Base-by-base conservation (phyloP, 2,888 invertebrate species). In the Rhamnusium bicolor region DNA sequence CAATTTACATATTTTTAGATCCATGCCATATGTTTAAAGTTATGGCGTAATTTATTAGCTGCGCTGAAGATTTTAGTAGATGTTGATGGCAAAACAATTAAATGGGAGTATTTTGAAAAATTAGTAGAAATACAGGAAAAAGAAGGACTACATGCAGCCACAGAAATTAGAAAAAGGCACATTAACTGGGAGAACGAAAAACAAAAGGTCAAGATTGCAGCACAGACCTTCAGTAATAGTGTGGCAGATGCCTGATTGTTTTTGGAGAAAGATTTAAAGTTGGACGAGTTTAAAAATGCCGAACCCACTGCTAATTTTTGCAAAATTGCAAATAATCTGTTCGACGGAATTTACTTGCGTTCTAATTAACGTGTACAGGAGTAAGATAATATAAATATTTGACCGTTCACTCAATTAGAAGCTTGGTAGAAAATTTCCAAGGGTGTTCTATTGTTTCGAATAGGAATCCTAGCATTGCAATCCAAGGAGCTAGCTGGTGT, bases 261-360 rank as follows among this genome's bases (percentile, higher is more conserved):
- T 18, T 10, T 62, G 10, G 46, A 46, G 2, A 62, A 62, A 18
- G 61, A 62, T 62, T 62, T 62, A n/a, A n/a, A n/a, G 19, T 7
- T 40, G 12, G 61, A 40, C 0, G n/a, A 29, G 4, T 62, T 62
- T 18, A 7, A 62, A 18, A 18, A 18, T 46, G 29, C 61, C 3
- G 61, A 62, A 12, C 10, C 5, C 1, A 62, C 61, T 46, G 61
- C 40, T 2, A 46, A 46, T 3, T 62, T 62, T 62, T 62, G 61
- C 10, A 53, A 65, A 51, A 65, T 65, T 27, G 24, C 14, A 7
- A 65, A 51, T 29, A 53, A 65, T 51, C 10, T 65, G 21, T 65
- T 65, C 53, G 65, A 65, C 53, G n/a, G n/a, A n/a, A n/a, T n/a
- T n/a, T n/a, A n/a, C n/a, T n/a, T n/a, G n/a, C n/a, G n/a, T n/a